Evolutionary conservation across 2,797 vertebrate genomes (phyloP).

Genomic region (Pangasius sanitwongsei): DNA sequence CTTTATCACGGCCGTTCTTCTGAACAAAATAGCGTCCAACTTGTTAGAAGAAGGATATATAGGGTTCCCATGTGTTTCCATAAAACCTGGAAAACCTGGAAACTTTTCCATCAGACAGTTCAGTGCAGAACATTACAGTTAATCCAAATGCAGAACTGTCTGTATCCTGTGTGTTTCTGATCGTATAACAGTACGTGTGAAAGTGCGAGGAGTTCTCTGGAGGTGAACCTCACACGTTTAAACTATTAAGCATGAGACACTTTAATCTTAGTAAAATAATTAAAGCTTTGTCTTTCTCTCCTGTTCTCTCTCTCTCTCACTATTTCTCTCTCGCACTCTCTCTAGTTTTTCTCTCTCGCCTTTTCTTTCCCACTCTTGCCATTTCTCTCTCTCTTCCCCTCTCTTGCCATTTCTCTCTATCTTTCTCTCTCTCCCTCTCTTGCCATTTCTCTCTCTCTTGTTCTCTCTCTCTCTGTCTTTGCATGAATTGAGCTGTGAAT

Average conservation of each 20-base stretch:
- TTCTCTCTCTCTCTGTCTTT: conserved; percentile 54
- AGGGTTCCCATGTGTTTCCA: no score
- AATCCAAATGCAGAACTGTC: neutral
- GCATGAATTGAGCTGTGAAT: conserved; percentile 78
- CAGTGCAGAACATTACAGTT: neutral
- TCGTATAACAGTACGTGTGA: neutral
- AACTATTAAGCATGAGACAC: neutral
- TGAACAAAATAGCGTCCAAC: neutral
- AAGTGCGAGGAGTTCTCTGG: neutral
- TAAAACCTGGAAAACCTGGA: neutral
- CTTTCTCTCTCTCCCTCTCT: conserved; percentile 36
- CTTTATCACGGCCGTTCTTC: neutral
- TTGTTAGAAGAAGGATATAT: neutral
- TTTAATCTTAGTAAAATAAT: neutral
- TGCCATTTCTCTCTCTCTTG: neutral
- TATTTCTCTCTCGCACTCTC: neutral
- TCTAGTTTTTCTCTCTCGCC: neutral
- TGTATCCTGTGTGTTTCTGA: neutral
- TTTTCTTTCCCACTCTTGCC: conserved; percentile 41
- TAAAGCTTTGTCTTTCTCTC: neutral
- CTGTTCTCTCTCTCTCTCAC: neutral
- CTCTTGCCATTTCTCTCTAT: neutral
- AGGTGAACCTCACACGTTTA: neutral
- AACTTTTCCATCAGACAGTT: neutral
- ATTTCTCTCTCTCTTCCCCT: neutral